Evolutionary conservation across 2,888 invertebrate genomes (phyloP), one percentile per base, ranked within the genome.

Genomic region (Gastrophysa polygoni): DNA sequence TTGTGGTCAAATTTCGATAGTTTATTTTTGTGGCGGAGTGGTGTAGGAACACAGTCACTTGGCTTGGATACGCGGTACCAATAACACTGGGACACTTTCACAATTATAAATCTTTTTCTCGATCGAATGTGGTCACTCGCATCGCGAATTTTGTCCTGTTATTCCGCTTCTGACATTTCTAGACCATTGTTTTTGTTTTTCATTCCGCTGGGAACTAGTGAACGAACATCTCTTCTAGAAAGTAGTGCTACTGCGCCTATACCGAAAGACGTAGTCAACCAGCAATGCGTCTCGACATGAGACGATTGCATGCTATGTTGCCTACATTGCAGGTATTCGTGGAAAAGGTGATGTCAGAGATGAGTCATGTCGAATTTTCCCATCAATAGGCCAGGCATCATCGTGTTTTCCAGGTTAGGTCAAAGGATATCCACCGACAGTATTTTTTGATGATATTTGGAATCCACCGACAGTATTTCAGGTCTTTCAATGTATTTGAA

Each of bases 1-100:
- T 52, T 52, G 52, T 52, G 52, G 52, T 52, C 52, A 52, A 38
- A 38, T 52, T 52, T 38, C 52, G 18, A 18, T 16, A 38, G 43
- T 38, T n/a, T 34, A 52, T 52, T 52, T 52, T 52, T 52, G 20
- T 52, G 43, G 3, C 24, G 7, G 24, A 24, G 7, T 24, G 24
- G 52, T 16, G 24, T 28, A 14, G 20, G 52, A 52, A 21, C 52
- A 52, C 34, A 20, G 18, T 38, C 21, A 24, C 14, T 21, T 20
- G n/a, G n/a, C n/a, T n/a, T n/a, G n/a, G n/a, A n/a, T n/a, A n/a
- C n/a, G n/a, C n/a, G n/a, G n/a, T n/a, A n/a, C n/a, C n/a, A 52
- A 38, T 52, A 52, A 24, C 7, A 5, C 52, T 16, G 43, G 20
- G 43, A 38, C 20, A 52, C 52, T 52, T 52, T 52, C 43, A 24